Conservation (phyloP, 2,113 vertebrate genomes). For the Burhinus oedicnemus region DNA sequence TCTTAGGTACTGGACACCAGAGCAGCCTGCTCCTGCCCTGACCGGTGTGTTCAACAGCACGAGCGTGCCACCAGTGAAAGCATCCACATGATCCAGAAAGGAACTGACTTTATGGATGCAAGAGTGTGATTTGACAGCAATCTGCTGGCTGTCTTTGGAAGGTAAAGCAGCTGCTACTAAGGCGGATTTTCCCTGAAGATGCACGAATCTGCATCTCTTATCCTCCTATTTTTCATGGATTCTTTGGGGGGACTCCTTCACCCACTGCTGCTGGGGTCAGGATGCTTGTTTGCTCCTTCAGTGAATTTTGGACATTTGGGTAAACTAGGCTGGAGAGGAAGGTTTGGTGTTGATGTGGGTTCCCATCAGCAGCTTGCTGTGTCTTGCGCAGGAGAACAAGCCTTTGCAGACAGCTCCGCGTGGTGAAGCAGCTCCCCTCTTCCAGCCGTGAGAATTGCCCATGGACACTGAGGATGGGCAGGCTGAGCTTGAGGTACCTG, state of each 20-base stretch:
- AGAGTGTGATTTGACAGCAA: not conserved
- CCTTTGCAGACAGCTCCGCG: not conserved
- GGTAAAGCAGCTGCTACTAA: not conserved
- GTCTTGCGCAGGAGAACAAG: not conserved
- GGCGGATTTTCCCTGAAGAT: not conserved
- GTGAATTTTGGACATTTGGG: not conserved
- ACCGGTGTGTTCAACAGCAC: not conserved
- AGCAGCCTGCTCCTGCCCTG: not conserved
- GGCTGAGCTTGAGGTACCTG: not conserved
- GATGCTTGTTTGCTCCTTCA: not conserved
- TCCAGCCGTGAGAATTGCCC: not conserved
- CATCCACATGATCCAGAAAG: not conserved
- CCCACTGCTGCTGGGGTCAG: not conserved
- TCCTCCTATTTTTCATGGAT: not conserved
- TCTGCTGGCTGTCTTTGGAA: not conserved
- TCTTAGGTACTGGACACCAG: not conserved
- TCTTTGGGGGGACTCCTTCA: not conserved
- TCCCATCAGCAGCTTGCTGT: not conserved
- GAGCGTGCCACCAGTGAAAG: not conserved
- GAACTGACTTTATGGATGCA: not conserved
- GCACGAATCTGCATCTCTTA: not conserved
- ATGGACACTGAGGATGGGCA: not conserved
- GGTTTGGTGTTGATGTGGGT: not conserved
- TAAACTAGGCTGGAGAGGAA: not conserved
- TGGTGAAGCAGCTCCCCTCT: not conserved